Percentiles rank a stretch among this genome's conserved stretches.
Conservation (phyloP, 2,797 vertebrate species). For the Florisuga fusca region DNA sequence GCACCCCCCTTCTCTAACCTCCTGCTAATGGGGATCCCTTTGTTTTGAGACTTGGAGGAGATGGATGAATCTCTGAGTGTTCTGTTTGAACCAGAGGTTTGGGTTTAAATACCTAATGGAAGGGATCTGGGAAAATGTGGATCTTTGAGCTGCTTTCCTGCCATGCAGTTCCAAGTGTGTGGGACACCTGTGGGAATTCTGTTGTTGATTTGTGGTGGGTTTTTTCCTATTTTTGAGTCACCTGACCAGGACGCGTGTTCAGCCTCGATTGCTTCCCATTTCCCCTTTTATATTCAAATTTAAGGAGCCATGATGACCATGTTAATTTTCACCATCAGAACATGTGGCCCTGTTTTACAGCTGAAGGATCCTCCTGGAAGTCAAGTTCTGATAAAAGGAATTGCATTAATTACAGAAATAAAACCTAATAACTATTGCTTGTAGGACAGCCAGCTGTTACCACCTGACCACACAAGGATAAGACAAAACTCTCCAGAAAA, state of each 20-base stretch:
- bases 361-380: background rate
- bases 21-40: background rate
- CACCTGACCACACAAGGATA: background rate
- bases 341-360: background rate
- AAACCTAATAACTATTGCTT: background rate
- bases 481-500: slow-evolving; percentile 27
- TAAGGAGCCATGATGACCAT: background rate
- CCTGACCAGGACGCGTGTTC: background rate
- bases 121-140: background rate
- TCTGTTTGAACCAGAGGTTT: background rate
- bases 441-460: background rate
- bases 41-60: background rate
- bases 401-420: background rate
- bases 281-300: background rate
- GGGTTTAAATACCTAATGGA: background rate
- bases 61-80: background rate
- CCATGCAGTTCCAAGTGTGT: background rate
- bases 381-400: background rate
- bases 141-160: background rate
- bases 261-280: background rate
- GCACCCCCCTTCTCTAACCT: background rate
- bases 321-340: background rate
- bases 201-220: background rate
- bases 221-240: background rate
- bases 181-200: background rate